Evolutionary conservation across 1,140 invertebrate genomes (phyloP), one percentile per base, ranked within the genome.

Genomic region (Aleiodes sp.): DNA sequence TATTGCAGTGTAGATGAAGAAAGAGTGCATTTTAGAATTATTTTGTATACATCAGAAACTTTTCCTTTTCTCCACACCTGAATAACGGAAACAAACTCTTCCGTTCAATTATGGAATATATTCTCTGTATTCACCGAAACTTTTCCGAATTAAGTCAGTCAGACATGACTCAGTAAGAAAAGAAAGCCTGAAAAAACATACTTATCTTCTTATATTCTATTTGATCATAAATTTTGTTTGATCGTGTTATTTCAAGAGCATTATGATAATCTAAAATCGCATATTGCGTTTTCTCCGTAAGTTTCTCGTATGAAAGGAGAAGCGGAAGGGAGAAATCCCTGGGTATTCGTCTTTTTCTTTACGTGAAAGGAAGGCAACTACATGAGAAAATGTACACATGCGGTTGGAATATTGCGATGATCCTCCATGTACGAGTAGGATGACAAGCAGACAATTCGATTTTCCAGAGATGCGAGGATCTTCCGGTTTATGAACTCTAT

Each of bases 191-290:
- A 24, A 9, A 24, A 21, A 52, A 52, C 46, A 52, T 16, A 24
- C 14, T 52, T 52, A 52, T 52, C 46, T 52, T 6, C 16, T 4
- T 8, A n/a, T n/a, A 52, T 21, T 52, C 19, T 8, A 64, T 43
- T 26, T 10, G 24, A 46, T 26, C 26, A 64, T 41, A 66, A 57
- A 52, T 57, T 21, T 37, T 33, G 46, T 46, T 26, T 66, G 26
- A 57, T 66, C 64, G 64, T 66, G 64, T 66, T 59, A 56, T 52
- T 52, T 21, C 46, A 59, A 29, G 29, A 63, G 64, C 46, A 78
- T 79, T 79, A 79, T 78, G 71, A 70, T 78, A 78, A 79, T 75
- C 64, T 70, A 41, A 63, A 71, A 73, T 77, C 70, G 72, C 70
- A 71, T 77, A 74, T 73, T 76, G 65, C 68, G 31, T 41, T 68